Conservation (phyloP, 1,140 invertebrate species). For the Tenebrio molitor region DNA sequence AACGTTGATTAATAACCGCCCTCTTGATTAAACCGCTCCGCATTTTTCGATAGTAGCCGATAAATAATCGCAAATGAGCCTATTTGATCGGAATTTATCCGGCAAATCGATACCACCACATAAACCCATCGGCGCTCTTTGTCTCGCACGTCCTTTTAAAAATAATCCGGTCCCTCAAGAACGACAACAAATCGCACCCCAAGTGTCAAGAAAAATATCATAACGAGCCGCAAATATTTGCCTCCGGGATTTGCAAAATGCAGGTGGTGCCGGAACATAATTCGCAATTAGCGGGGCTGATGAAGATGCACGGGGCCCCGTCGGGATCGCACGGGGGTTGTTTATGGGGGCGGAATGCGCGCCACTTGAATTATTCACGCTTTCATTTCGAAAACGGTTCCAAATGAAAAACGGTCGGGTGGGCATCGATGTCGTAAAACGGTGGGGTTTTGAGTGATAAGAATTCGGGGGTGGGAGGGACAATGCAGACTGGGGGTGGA, state of each 20-base stretch:
- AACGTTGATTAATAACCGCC: neutral
- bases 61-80: too few species aligned
- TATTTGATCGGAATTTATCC: neutral
- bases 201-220: conserved; percentile 1
- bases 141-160: neutral
- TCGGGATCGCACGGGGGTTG: too few species aligned
- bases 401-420: neutral
- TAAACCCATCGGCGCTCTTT: neutral
- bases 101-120: neutral
- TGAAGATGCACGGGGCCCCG: too few species aligned
- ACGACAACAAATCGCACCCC: neutral
- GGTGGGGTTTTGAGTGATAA: neutral
- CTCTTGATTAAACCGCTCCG: neutral
- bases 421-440: neutral
- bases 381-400: neutral
- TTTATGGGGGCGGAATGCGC: neutral
- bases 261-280: neutral
- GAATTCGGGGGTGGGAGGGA: neutral
- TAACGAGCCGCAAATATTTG: neutral
- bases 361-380: neutral
- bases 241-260: neutral
- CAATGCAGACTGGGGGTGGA: neutral
- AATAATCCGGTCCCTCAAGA: too few species aligned
- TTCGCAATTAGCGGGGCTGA: neutral
- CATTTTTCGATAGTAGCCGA: neutral